A percentile compares a stretch with the other conserved stretches of the same genome.
phyloP scores from a whole-genome alignment of 2,888 invertebrate genomes.

The Metacarcinus magister region DNA sequence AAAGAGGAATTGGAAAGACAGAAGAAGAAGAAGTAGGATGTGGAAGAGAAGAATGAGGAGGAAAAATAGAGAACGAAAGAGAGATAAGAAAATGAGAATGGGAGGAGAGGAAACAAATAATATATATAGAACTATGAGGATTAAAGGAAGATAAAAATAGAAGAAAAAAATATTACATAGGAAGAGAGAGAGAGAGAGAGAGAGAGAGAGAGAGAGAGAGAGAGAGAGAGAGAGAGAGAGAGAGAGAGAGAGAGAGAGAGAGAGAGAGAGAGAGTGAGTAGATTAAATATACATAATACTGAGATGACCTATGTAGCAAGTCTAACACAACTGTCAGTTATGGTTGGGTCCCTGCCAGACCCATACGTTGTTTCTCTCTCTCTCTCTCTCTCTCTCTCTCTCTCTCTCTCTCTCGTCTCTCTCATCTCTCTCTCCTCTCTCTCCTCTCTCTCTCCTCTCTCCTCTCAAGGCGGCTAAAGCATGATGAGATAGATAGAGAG shows the following conservation, averaged over 20 bases:
- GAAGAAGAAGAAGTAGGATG: not conserved
- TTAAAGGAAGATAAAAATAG: too few relatives aligned
- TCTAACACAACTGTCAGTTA: not conserved
- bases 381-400: not conserved
- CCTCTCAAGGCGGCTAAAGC: not conserved
- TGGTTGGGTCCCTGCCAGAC: not conserved
- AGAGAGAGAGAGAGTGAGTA: not conserved
- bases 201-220: slow-evolving; percentile 20
- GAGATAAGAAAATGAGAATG: too few relatives aligned
- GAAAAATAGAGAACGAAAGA: not conserved
- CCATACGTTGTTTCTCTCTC: not conserved
- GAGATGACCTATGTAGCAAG: not conserved
- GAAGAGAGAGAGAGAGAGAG: not conserved
- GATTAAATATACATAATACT: not conserved
- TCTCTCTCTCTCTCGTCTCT: slow-evolving; percentile 7
- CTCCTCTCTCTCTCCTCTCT: not conserved
- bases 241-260: not conserved
- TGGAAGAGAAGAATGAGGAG: not conserved
- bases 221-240: slow-evolving; percentile 26
- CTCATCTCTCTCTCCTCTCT: not conserved
- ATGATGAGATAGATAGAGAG: not conserved
- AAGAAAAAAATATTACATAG: too few relatives aligned
- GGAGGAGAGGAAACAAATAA: too few relatives aligned
- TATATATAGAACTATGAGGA: too few relatives aligned
- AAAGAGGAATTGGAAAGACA: not conserved